phyloP scores from a whole-genome alignment of 2,113 vertebrate species.

The Ranitomeya imitator region DNA sequence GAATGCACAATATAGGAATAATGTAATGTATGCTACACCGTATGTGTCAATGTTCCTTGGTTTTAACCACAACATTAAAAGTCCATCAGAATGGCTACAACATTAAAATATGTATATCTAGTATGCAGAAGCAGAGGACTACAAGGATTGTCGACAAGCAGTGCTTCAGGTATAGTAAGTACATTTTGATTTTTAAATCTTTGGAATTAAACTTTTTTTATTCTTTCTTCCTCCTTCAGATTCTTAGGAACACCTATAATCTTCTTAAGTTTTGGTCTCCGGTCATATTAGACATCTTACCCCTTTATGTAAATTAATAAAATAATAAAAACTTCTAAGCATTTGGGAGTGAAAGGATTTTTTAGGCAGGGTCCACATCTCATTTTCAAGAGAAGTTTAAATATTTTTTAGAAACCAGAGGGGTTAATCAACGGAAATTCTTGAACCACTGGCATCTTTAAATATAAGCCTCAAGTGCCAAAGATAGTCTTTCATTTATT shows the following conservation, averaged over 20 bases:
- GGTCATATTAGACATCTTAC: slow-evolving; percentile 67
- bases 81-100: slow-evolving; percentile 71
- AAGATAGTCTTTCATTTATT: slow-evolving; percentile 67
- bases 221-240: slow-evolving; percentile 44
- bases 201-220: slow-evolving; percentile 78
- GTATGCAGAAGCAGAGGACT: slow-evolving; percentile 74
- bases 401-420: slow-evolving; percentile 28
- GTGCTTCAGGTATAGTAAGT: slow-evolving; percentile 76
- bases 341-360: slow-evolving; percentile 9
- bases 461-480: slow-evolving; percentile 72
- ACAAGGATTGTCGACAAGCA: slow-evolving; percentile 82
- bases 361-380: slow-evolving; percentile 63
- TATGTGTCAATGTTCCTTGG: slow-evolving; percentile 69
- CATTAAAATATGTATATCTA: slow-evolving; percentile 67
- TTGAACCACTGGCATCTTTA: slow-evolving; percentile 49
- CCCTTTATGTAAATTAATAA: slow-evolving; percentile 28
- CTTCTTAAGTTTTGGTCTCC: slow-evolving; percentile 64
- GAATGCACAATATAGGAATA: slow-evolving; percentile 33
- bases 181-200: slow-evolving; percentile 77
- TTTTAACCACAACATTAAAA: slow-evolving; percentile 66
- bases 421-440: slow-evolving; percentile 12
- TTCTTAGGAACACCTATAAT: slow-evolving; percentile 59
- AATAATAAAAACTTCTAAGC: slow-evolving; percentile 26
- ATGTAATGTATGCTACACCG: slow-evolving; percentile 54
- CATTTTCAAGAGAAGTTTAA: slow-evolving; percentile 41